Base-by-base conservation (phyloP, 2,888 invertebrate genomes). In the Dryobota labecula region DNA sequence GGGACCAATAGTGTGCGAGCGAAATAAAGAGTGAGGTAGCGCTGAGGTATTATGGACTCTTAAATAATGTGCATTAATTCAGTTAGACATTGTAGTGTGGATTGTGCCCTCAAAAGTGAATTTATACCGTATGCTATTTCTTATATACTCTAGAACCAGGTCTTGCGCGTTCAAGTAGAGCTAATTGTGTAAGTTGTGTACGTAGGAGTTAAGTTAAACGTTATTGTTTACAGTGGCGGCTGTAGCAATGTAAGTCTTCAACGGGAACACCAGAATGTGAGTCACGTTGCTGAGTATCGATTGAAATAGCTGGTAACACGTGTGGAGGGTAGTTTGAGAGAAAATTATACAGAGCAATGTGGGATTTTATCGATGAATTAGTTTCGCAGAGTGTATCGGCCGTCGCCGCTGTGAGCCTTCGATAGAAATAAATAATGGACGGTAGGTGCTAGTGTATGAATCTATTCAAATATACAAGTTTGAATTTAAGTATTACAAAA, bases 261-360 rank as follows among this genome's bases (percentile, higher is more conserved):
- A 11, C 15, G 2, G 18, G 20, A 64, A 45, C 47, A 47, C 47
- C 20, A 38, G 30, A 33, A 38, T 13, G 30, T n/a, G 1, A 41
- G 67, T 75, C 81, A 77, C 76, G 68, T 80, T 36, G 53, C 20
- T 45, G 18, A 3, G 27, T 27, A 70, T 56, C 13, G 20, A 5
- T 49, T 41, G 27, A 56, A 72, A 41, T 72, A 54, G 15, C 36
- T 45, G 0, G 7, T 0, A 3, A 27, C 27, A 56, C 24, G 38
- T 54, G 72, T 41, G 5, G 5, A 9, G 15, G 27, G 53, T 18
- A 18, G 18, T 38, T 11, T 18, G 18, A 11, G 24, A 11, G 57
- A 11, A 38, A 58, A 41, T 58, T 41, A 57, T 18, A 18, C 2
- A 18, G n/a, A 57, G 15, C 8, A 18, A 33, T 8, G 57, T 36